phyloP scores from a whole-genome alignment of 2,888 invertebrate genomes.

The Falcaria lacertinaria region DNA sequence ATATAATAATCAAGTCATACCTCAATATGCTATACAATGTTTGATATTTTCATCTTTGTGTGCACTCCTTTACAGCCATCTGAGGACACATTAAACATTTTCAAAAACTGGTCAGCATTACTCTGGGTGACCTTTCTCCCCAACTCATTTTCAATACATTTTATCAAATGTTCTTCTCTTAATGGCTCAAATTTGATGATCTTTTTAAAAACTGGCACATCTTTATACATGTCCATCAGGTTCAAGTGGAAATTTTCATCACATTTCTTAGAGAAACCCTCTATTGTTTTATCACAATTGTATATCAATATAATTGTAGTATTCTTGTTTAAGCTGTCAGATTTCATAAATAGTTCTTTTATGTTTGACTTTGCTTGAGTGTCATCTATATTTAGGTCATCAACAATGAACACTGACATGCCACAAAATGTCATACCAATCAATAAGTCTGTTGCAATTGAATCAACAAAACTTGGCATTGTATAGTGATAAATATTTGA shows the following conservation, averaged over 20 bases:
- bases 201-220: constrained; percentile 39
- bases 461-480: constrained; percentile 56
- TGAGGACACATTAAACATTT: constrained; percentile 56
- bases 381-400: constrained; percentile 50
- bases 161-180: constrained; percentile 40
- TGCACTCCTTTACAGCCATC: constrained; percentile 74
- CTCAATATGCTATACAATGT: constrained; percentile 22
- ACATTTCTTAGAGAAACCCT: constrained; percentile 40
- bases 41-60: constrained; percentile 59
- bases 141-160: constrained; percentile 57
- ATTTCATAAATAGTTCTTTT: constrained; percentile 43
- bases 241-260: constrained; percentile 33
- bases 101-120: constrained; percentile 30
- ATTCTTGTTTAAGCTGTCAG: constrained; percentile 42
- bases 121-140: constrained; percentile 7
- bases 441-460: constrained; percentile 50
- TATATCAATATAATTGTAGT: constrained; percentile 58
- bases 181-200: constrained; percentile 53
- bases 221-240: constrained; percentile 34
- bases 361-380: constrained; percentile 36
- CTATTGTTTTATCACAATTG: constrained; percentile 46
- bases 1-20: constrained; percentile 18
- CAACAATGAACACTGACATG: constrained; percentile 51
- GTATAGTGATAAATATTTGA: constrained; percentile 67
- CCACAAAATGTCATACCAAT: constrained; percentile 55